Percentiles rank a stretch among this genome's conserved stretches.
Evolutionary conservation across 2,888 invertebrate genomes (phyloP).

Genomic region (Trichogramma evanescens): DNA sequence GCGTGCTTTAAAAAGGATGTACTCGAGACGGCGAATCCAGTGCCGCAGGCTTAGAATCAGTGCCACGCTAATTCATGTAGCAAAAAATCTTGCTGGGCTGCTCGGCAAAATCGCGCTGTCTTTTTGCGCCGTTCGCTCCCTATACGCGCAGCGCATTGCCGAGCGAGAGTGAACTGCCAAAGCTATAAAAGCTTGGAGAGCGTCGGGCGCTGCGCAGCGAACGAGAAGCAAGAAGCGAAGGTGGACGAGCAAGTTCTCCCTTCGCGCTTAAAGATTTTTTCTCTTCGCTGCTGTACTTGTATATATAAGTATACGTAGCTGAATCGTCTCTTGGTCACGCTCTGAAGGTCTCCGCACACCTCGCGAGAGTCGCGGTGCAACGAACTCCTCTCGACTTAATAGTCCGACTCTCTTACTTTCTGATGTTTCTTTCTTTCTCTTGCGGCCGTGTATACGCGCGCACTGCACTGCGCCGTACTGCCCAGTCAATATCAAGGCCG

Average conservation of each 20-base stretch:
- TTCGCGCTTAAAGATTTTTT: constrained; percentile 17
- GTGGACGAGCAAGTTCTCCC: constrained; percentile 4
- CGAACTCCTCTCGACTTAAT: constrained; percentile 31
- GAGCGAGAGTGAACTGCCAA: constrained; percentile 5
- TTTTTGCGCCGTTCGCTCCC: too few species aligned
- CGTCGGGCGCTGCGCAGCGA: neutral
- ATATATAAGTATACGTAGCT: constrained; percentile 22
- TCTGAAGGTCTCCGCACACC: constrained; percentile 27
- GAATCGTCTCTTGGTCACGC: constrained; percentile 31
- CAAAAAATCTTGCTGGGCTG: neutral
- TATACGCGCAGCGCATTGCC: neutral
- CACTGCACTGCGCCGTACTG: too few species aligned
- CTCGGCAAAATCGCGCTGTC: too few species aligned
- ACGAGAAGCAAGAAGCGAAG: neutral
- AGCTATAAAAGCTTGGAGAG: constrained; percentile 13
- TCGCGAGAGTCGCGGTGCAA: constrained; percentile 30
- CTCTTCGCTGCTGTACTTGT: constrained; percentile 1
- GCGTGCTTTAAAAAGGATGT: constrained; percentile 26
- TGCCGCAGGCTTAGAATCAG: neutral
- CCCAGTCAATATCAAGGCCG: too few species aligned
- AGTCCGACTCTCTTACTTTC: neutral
- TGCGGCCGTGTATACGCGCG: neutral
- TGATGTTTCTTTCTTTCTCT: neutral
- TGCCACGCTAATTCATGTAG: neutral
- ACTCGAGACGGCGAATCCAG: constrained; percentile 25